Evolutionary conservation across 2,113 vertebrate genomes (phyloP).

Genomic region (Quiscalus mexicanus): DNA sequence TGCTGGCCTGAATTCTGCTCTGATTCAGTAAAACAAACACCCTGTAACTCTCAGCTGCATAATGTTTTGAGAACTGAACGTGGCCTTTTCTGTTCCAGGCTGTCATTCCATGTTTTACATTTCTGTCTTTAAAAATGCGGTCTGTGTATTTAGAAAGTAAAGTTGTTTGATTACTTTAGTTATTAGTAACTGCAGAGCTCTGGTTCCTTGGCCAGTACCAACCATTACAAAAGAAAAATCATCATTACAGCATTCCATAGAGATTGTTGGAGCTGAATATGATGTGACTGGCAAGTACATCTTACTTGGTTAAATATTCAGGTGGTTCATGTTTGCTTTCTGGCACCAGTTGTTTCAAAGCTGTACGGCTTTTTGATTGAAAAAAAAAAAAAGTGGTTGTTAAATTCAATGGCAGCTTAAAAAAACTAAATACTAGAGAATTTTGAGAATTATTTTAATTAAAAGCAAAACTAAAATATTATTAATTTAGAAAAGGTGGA

Average conservation of each 20-base stretch:
- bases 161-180: neutral
- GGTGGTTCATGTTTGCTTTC: neutral
- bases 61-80: neutral
- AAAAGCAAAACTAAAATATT: neutral
- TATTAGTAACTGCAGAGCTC: neutral
- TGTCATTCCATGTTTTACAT: neutral
- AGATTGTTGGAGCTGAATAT: neutral
- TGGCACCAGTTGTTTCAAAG: neutral
- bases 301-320: neutral
- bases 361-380: neutral
- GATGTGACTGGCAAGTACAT: neutral
- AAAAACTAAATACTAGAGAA: neutral
- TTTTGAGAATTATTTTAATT: neutral
- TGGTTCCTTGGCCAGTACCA: neutral
- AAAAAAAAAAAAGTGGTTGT: neutral
- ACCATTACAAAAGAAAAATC: neutral
- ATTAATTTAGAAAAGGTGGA: neutral
- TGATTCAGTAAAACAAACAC: neutral
- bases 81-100: neutral
- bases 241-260: rapidly evolving
- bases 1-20: neutral
- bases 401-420: neutral
- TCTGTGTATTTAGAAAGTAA: neutral
- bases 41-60: neutral
- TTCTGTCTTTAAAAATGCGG: neutral